Evolutionary conservation across 53 echinoderm and acorn worm genomes (phyloP), one percentile per base, ranked within the genome.

Genomic region (Hippasteria phrygiana): DNA sequence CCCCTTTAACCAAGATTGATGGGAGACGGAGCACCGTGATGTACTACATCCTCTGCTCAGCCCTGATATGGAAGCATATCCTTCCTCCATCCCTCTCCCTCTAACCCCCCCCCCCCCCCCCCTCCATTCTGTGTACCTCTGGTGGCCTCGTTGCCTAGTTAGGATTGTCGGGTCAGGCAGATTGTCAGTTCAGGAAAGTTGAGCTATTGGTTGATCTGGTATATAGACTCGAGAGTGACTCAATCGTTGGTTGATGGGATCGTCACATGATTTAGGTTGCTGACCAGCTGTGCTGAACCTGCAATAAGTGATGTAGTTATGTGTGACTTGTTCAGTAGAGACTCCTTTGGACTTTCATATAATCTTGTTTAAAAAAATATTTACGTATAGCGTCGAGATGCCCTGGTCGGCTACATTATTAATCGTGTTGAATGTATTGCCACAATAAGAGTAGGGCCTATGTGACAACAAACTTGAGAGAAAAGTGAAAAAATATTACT

Each of bases 31-130:
- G 0, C 83, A 90, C 22, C 79, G 91, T 90, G 74, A 50, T 94
- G 90, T 48, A 22, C 55, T 3, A 95, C 93, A 62, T 96, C 96
- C 26, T 95, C 74, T 20, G 33, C 29, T 37, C 39, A 29, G 37
- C 13, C 78, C 78, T 78, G 78, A 78, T 78, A 78, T 78, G 55
- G 67, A 38, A 59, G 13, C 56, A 37, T 55, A 78, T 77, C 77
- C 77, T 77, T 77, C 77, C 78, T 54, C 34, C 26, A 35, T 64
- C 64, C 55, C 54, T 14, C 53, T 24, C 56, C 78, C 55, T 38
- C 53, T 33, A 3, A 35, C 2, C 3, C 29, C 28, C 78, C 56
- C 78, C n/a, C 26, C 18, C 13, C 27, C 36, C 56, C 54, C 0
- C 47, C 5, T 13, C 33, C 12, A 32, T 32, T 18, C 53, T 32